Evolutionary conservation across 2,797 vertebrate species (phyloP).

Genomic region (Semaprochilodus insignis): DNA sequence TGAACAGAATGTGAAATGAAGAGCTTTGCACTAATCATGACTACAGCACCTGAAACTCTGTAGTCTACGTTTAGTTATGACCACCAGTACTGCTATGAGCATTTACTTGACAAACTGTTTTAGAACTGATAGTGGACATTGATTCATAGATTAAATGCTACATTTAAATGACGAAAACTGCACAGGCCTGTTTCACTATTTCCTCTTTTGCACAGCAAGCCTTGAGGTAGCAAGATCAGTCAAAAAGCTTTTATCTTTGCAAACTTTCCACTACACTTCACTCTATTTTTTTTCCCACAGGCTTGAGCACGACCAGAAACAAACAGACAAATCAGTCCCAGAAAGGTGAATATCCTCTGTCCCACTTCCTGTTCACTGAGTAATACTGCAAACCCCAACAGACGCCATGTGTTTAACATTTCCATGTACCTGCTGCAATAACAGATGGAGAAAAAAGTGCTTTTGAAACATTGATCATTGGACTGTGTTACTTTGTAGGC

Average conservation of each 20-base stretch:
- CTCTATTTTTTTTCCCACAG: slow-evolving; percentile 58
- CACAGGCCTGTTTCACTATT: neutral
- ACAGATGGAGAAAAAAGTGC: neutral
- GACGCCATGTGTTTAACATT: neutral
- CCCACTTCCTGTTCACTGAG: neutral
- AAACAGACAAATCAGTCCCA: slow-evolving; percentile 59
- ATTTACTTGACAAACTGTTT: too few species aligned
- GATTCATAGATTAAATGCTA: neutral
- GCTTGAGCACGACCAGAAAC: slow-evolving; percentile 72
- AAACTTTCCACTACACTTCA: neutral
- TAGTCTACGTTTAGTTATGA: too few species aligned
- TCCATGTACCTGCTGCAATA: neutral
- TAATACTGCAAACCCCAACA: neutral
- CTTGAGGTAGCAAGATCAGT: neutral
- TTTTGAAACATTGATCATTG: neutral
- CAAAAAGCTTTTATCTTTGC: neutral
- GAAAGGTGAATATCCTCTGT: slow-evolving; percentile 70
- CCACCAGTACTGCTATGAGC: too few species aligned
- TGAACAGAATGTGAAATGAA: too few species aligned
- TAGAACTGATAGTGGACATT: too few species aligned
- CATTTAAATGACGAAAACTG: neutral
- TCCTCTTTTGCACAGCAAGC: neutral
- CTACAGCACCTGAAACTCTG: too few species aligned
- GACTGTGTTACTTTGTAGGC: slow-evolving; percentile 28
- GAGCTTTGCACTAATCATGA: too few species aligned